phyloP scores from a whole-genome alignment of 2,113 vertebrate species.

The Barbus barbus region DNA sequence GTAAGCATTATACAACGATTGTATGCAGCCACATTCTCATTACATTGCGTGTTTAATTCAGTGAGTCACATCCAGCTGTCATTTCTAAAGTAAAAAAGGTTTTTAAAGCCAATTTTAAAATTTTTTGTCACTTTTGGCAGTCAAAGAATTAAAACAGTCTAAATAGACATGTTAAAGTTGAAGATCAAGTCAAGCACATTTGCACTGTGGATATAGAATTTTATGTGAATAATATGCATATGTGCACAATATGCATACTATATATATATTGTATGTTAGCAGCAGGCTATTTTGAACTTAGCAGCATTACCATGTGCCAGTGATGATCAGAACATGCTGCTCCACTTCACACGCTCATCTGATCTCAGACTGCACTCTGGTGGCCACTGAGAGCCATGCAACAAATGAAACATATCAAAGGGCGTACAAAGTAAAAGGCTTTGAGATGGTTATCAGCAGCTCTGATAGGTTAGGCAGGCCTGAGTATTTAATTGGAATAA shows the following conservation, averaged over 20 bases:
- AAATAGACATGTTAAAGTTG: neutral
- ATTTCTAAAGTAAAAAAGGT: neutral
- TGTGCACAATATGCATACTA: no score
- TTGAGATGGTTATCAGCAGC: neutral
- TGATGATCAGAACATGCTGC: neutral
- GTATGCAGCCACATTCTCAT: neutral
- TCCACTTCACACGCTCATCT: neutral
- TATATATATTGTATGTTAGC: no score
- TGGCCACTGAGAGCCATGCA: neutral
- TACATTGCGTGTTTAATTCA: neutral
- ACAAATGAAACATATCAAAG: neutral
- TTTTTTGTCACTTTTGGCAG: neutral
- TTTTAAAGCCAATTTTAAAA: neutral
- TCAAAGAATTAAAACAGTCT: neutral
- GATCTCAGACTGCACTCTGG: neutral
- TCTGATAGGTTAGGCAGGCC: neutral
- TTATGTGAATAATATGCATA: neutral
- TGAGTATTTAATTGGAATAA: neutral
- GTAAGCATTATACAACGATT: neutral
- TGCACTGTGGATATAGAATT: neutral
- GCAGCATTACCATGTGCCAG: neutral
- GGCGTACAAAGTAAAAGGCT: neutral
- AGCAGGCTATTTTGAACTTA: neutral
- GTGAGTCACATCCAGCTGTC: neutral
- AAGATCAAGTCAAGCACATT: neutral